These are phyloP conservation scores for Dolichopus griseipennis DNA, from an alignment of 2,888 invertebrate genomes.

Conservation along the genomic window DNA sequence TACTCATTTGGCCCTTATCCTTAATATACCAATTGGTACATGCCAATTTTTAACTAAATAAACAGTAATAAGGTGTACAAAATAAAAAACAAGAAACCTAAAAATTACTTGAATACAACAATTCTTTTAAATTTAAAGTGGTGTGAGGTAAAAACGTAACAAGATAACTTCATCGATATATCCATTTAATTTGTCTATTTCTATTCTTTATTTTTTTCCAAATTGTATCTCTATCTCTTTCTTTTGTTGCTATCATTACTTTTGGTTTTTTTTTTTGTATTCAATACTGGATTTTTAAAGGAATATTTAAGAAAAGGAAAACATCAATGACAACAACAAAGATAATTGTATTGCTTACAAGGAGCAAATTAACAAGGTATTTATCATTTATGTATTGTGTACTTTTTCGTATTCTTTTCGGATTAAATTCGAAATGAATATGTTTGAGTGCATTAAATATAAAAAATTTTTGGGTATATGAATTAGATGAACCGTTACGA, in stretches of 20 bases:
- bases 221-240: not conserved
- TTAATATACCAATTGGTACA: not conserved
- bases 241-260: too few relatives aligned
- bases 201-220: not conserved
- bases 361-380: not conserved
- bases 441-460: too few relatives aligned
- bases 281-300: not conserved
- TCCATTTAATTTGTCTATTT: not conserved
- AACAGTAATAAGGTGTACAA: not conserved
- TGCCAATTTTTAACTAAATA: not conserved
- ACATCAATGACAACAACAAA: not conserved
- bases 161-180: constrained; percentile 6
- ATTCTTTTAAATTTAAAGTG: not conserved
- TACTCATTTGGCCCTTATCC: not conserved
- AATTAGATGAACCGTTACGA: not conserved
- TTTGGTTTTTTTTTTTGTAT: not conserved
- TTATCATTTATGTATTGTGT: not conserved
- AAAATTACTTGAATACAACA: too few relatives aligned
- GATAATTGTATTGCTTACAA: constrained; percentile 2
- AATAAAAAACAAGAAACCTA: not conserved
- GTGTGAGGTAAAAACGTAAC: not conserved
- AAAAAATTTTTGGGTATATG: too few relatives aligned
- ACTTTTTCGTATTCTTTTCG: not conserved
- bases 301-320: too few relatives aligned
- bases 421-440: too few relatives aligned